phyloP scores from a whole-genome alignment of 2,797 vertebrate genomes.

The Sebastiscus albofasciatus region DNA sequence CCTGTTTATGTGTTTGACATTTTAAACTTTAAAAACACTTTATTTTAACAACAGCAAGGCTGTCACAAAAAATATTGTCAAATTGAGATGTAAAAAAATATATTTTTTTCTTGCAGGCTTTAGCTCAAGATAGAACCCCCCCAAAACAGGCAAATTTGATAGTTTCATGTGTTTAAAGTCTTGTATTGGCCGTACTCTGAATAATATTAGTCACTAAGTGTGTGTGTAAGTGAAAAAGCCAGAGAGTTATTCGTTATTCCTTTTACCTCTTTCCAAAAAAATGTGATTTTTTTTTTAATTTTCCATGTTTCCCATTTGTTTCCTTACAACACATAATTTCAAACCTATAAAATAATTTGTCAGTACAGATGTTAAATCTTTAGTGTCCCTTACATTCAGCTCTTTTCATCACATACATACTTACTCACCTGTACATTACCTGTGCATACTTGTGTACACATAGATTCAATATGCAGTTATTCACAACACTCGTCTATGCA shows the following conservation, averaged over 20 bases:
- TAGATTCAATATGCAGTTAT: background rate
- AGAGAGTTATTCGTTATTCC: background rate
- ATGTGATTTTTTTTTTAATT: background rate
- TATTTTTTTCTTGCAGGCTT: background rate
- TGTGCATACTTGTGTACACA: background rate
- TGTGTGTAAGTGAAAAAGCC: background rate
- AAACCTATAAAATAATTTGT: background rate
- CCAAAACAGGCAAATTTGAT: background rate
- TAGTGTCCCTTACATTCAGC: background rate
- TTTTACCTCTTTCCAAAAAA: background rate
- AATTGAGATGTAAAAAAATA: background rate
- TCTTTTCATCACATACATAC: background rate
- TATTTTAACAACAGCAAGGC: background rate
- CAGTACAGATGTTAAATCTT: background rate
- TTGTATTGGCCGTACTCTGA: background rate
- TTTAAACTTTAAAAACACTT: background rate
- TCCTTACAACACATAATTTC: background rate
- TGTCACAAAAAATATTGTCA: background rate
- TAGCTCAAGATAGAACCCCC: background rate
- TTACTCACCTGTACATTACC: background rate
- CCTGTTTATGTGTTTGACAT: background rate
- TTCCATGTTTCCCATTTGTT: background rate
- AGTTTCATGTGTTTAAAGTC: background rate
- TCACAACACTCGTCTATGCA: background rate
- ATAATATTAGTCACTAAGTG: background rate